These are phyloP conservation scores for Anser cygnoides DNA, from an alignment of 2,113 vertebrate genomes.

Conservation along the genomic window DNA sequence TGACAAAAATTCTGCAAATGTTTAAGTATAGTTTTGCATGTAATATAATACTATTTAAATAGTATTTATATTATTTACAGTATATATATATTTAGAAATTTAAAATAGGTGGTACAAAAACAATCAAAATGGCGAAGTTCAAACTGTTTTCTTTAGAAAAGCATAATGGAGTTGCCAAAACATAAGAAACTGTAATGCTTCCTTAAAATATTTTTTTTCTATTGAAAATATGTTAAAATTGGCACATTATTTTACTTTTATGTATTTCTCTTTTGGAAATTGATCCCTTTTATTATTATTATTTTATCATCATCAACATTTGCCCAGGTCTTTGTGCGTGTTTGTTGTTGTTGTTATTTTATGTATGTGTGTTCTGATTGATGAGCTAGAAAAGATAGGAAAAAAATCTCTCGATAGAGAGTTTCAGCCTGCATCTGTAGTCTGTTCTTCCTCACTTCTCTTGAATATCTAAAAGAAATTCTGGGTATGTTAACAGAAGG, in stretches of 20 bases:
- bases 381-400: not conserved
- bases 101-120: not conserved
- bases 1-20: not conserved
- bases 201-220: not conserved
- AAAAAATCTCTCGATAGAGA: not conserved
- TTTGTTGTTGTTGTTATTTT: not conserved
- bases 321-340: not conserved
- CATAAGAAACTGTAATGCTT: not conserved
- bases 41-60: not conserved
- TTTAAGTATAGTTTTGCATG: not conserved
- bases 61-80: too few species aligned
- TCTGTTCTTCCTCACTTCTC: not conserved
- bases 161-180: not conserved
- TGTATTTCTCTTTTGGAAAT: not conserved
- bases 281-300: accelerated
- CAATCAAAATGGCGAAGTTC: not conserved
- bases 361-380: not conserved
- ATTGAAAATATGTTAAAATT: not conserved
- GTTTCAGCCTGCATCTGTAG: not conserved
- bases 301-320: not conserved
- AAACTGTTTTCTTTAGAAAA: not conserved
- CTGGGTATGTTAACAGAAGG: not conserved
- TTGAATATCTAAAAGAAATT: not conserved
- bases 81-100: too few species aligned
- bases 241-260: not conserved